Evolutionary conservation across 2,113 vertebrate species (phyloP).

Genomic region (Anguilla japonica): DNA sequence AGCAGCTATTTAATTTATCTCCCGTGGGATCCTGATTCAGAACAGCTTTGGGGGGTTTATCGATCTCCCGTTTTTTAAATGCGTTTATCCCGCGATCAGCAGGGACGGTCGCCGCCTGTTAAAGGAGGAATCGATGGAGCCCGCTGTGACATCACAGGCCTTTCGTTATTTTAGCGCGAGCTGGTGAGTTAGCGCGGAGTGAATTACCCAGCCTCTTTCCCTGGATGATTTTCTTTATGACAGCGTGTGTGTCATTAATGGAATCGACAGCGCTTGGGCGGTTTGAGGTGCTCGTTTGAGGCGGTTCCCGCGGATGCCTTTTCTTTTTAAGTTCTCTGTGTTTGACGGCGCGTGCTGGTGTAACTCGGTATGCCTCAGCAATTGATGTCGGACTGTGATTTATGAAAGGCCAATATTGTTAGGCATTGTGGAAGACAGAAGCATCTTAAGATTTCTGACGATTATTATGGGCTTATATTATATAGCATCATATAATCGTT

Average conservation of each 20-base stretch:
- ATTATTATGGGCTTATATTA: too few species aligned
- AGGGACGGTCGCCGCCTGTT: not conserved
- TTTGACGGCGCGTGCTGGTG: not conserved
- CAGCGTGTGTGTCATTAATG: slow-evolving; percentile 42
- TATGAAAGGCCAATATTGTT: not conserved
- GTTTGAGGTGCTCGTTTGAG: slow-evolving; percentile 18
- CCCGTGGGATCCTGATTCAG: not conserved
- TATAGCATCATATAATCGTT: not conserved
- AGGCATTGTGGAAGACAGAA: not conserved
- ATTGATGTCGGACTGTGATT: not conserved
- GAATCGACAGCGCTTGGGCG: slow-evolving; percentile 34
- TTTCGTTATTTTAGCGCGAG: slow-evolving; percentile 57
- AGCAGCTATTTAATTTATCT: not conserved
- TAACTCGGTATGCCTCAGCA: not conserved
- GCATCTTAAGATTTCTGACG: not conserved
- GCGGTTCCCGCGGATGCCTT: slow-evolving; percentile 21
- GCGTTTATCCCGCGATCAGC: not conserved
- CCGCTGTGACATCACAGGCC: slow-evolving; percentile 37
- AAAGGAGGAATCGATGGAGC: not conserved
- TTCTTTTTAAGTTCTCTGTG: not conserved
- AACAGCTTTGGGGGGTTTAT: not conserved
- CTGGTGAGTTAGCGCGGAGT: slow-evolving; percentile 57
- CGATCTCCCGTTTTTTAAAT: not conserved
- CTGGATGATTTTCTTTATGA: slow-evolving; percentile 46
- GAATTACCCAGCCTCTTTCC: slow-evolving; percentile 48